A percentile compares a stretch with the other conserved stretches of the same genome.
Evolutionary conservation across 1,140 invertebrate genomes (phyloP).

Genomic region (Brachionus plicatilis): DNA sequence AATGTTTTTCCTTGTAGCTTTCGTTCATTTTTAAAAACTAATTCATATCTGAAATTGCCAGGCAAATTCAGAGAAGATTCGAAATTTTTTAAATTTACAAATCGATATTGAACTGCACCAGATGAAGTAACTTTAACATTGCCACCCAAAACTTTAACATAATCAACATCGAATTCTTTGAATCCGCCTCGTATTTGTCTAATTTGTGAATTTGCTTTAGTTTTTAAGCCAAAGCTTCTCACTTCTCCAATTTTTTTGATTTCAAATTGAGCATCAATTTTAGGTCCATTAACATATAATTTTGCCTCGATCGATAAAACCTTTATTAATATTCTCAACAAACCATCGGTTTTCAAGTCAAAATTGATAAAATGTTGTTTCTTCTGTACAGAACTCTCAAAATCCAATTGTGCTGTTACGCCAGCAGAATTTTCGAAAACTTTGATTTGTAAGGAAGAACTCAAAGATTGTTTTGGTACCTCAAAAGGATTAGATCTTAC

Average conservation of each 20-base stretch:
- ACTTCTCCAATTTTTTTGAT: constrained; percentile 35
- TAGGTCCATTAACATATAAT: not conserved
- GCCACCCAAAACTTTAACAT: not conserved
- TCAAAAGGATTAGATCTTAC: not conserved
- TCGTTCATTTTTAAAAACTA: constrained; percentile 1
- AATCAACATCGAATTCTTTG: constrained; percentile 33
- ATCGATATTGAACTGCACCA: not conserved
- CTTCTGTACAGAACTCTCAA: not conserved
- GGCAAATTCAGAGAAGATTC: not conserved
- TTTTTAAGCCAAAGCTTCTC: not conserved
- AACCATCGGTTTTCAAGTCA: constrained; percentile 2
- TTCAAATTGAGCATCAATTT: not conserved
- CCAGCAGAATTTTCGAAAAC: constrained; percentile 7
- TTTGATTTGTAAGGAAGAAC: not conserved
- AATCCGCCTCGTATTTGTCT: not conserved
- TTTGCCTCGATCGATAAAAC: not conserved
- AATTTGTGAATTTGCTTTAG: not conserved
- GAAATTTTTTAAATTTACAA: constrained; percentile 15
- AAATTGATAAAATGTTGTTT: not conserved
- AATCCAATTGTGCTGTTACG: not conserved
- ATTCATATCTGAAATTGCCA: not conserved
- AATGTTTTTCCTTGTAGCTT: not conserved
- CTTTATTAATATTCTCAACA: not conserved
- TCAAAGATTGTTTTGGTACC: constrained; percentile 6
- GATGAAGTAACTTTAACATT: not conserved